These are phyloP conservation scores for Ostrea edulis DNA, from an alignment of 1,140 invertebrate species.

Conservation along the genomic window DNA sequence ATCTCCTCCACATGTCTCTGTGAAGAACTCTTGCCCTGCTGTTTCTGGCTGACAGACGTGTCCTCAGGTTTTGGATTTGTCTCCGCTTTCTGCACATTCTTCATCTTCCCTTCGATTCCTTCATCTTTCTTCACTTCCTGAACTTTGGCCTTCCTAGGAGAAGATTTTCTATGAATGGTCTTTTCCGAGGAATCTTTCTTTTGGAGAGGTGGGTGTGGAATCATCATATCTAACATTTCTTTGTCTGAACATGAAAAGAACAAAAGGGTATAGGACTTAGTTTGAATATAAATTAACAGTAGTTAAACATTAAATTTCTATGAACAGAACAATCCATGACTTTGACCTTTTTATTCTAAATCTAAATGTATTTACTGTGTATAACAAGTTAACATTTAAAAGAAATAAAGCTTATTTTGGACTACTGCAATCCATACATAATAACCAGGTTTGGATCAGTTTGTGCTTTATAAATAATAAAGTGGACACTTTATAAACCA, in stretches of 20 bases:
- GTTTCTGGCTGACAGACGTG: slow-evolving; percentile 3
- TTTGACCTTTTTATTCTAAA: too few relatives aligned
- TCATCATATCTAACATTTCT: slow-evolving; percentile 21
- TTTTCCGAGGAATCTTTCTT: slow-evolving; percentile 45
- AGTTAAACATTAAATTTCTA: not conserved
- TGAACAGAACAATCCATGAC: not conserved
- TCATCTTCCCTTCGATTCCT: not conserved
- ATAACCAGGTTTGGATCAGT: too few relatives aligned
- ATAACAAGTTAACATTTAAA: too few relatives aligned
- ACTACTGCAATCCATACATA: too few relatives aligned
- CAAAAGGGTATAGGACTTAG: not conserved
- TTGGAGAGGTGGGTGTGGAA: slow-evolving; percentile 50
- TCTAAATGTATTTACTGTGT: too few relatives aligned
- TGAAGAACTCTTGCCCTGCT: slow-evolving; percentile 45
- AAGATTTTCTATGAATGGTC: slow-evolving; percentile 13
- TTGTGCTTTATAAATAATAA: too few relatives aligned
- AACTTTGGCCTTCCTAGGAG: not conserved
- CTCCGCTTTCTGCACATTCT: not conserved
- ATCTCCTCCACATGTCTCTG: slow-evolving; percentile 69
- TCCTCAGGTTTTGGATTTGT: not conserved
- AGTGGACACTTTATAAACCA: too few relatives aligned
- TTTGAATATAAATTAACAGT: not conserved
- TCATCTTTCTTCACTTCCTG: not conserved
- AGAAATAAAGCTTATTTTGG: too few relatives aligned
- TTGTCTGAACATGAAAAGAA: not conserved